These are phyloP conservation scores for Lontra canadensis DNA, from an alignment of 2,113 vertebrate species.

Conservation along the genomic window DNA sequence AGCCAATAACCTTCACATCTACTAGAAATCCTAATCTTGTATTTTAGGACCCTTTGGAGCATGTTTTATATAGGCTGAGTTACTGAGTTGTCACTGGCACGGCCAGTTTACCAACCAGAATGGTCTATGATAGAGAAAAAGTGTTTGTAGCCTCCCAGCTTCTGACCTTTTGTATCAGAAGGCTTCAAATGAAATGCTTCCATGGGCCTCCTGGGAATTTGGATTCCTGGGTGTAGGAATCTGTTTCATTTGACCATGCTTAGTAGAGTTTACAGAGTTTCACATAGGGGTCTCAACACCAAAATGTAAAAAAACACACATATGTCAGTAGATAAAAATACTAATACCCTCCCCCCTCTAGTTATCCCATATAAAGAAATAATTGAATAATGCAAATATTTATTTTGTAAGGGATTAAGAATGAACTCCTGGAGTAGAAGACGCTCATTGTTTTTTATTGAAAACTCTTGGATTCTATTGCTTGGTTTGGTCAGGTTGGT, in stretches of 20 bases:
- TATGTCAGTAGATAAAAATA: background rate
- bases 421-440: background rate
- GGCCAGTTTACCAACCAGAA: background rate
- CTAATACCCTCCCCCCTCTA: background rate
- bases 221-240: background rate
- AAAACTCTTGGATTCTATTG: background rate
- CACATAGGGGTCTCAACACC: background rate
- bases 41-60: background rate
- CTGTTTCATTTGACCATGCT: background rate
- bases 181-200: background rate
- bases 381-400: background rate
- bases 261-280: background rate
- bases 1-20: background rate
- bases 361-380: background rate
- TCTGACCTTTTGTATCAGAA: background rate
- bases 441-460: background rate
- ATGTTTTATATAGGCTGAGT: background rate
- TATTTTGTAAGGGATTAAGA: background rate
- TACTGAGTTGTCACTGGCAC: background rate
- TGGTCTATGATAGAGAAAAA: background rate
- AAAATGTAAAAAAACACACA: background rate
- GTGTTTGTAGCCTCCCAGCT: background rate
- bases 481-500: background rate
- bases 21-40: background rate
- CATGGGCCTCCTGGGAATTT: background rate